Evolutionary conservation across 2,888 invertebrate species (phyloP), one percentile per base, ranked within the genome.

Genomic region (Tetropium fuscum): DNA sequence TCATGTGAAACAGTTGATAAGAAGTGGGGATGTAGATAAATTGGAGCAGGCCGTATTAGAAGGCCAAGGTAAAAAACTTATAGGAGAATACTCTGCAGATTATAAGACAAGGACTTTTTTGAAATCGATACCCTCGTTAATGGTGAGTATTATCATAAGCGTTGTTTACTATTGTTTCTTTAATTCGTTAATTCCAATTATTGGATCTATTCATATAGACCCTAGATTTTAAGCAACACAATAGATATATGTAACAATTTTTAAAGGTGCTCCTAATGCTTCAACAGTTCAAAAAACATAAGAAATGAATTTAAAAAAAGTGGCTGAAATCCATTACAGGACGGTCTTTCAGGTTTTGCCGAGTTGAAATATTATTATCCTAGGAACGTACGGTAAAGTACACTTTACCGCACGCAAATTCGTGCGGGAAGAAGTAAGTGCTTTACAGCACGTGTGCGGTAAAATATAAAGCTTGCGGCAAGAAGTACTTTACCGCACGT

Each of bases 31-130:
- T 70, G 76, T 89, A 36, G 87, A 88, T 3, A 87, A 87, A 72
- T 79, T 91, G 54, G 89, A 90, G 76, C 85, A 88, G 74, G 80
- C 90, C 15, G 87, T 90, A 1, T 75, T 90, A 38, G 88, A 90
- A 71, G 91, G 91, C 2, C 87, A 89, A 75, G 91, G 88, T 1
- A 86, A 87, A 63, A 84, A 88, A 70, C 80, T 91, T 36, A 76
- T 90, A 53, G 89, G 88, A 3, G 87, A 90, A 77, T 84, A 87
- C 57, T 86, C 88, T 0, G 82, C 85, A 1, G 88, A 88, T 73
- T 83, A 85, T 41, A 84, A 85, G 72, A 87, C 88, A 7, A 83
- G 88, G 66, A 85, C 84, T 53, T 90, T 90, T 76, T 82, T 91
- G 68, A 87, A 87, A 77, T 84, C 86, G 51, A 83, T 91, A 49